These are phyloP conservation scores for Protodeltote pygarga DNA, from an alignment of 2,888 invertebrate species.

Conservation along the genomic window DNA sequence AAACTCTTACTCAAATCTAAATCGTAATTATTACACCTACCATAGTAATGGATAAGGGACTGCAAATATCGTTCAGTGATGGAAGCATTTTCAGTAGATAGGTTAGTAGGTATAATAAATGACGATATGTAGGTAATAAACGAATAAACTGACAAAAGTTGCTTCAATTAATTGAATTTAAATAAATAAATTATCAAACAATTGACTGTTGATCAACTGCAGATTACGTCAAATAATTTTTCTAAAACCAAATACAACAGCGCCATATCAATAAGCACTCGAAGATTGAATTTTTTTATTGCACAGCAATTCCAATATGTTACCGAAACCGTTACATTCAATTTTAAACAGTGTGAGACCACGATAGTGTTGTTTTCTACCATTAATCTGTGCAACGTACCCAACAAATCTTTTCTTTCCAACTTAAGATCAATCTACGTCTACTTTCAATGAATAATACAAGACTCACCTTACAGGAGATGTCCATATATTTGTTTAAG, in stretches of 20 bases:
- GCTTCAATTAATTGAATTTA: too few species aligned
- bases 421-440: conserved; percentile 70
- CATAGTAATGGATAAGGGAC: too few species aligned
- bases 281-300: conserved; percentile 30
- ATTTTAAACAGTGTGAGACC: conserved; percentile 65
- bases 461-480: conserved; percentile 50
- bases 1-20: too few species aligned
- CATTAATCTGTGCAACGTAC: conserved; percentile 68
- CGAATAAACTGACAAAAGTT: too few species aligned
- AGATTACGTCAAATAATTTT: too few species aligned
- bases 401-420: conserved; percentile 76
- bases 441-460: conserved; percentile 70
- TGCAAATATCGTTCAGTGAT: too few species aligned
- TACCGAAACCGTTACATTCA: conserved; percentile 66
- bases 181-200: too few species aligned
- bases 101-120: too few species aligned
- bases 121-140: too few species aligned
- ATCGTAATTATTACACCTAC: too few species aligned
- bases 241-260: neutral
- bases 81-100: too few species aligned
- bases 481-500: conserved; percentile 57
- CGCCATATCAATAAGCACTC: conserved; percentile 6
- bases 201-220: too few species aligned
- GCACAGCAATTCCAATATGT: conserved; percentile 61
- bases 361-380: conserved; percentile 54